Evolutionary conservation across 2,113 vertebrate species (phyloP), one percentile per base, ranked within the genome.

Genomic region (Chauna torquata): DNA sequence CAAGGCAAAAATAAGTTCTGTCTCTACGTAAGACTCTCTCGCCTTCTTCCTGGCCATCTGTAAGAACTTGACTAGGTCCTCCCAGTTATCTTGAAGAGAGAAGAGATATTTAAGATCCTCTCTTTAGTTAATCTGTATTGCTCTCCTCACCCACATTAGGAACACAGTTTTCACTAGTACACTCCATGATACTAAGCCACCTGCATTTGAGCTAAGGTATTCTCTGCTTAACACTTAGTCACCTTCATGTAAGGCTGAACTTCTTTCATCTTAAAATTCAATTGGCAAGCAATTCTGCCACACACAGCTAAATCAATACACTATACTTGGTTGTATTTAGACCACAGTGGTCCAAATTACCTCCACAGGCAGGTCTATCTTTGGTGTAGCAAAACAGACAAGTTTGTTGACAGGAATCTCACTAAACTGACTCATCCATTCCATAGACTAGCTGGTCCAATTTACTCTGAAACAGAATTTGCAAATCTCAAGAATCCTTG

Each of bases 41-140:
- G 98, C 98, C 91, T 99, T 99, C 97, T 99, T 99, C 68, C 98
- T 98, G 90, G 99, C 99, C 99, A 99, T 99, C 92, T 99, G 99
- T 47, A 99, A 98, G 96, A 99, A 99, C 95, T 99, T 99, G 38
- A 99, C 99, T 91, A 99, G 97, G 90, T 99, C 99, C 49, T 99
- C 99, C 99, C 99, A 99, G 96, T 99, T 99, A 98, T 98, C 99
- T 99, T 84, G 49, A 82, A 96, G 88, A 96, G 55, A 96, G 20
- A 74, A 88, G 45, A 82, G 8, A 52, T 24, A 80, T 6, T 50
- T 27, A 78, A 72, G 68, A 65, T n/a, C 16, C 64, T 49, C 40
- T 75, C 9, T 62, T 82, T 42, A 86, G 57, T 55, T 23, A 62
- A 76, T 59, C 38, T 55, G 13, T 27, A 47, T 72, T 25, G 6